A percentile compares a stretch with the other conserved stretches of the same genome.
Conservation (phyloP, 2,113 vertebrate genomes). For the Myrmecobius fasciatus region DNA sequence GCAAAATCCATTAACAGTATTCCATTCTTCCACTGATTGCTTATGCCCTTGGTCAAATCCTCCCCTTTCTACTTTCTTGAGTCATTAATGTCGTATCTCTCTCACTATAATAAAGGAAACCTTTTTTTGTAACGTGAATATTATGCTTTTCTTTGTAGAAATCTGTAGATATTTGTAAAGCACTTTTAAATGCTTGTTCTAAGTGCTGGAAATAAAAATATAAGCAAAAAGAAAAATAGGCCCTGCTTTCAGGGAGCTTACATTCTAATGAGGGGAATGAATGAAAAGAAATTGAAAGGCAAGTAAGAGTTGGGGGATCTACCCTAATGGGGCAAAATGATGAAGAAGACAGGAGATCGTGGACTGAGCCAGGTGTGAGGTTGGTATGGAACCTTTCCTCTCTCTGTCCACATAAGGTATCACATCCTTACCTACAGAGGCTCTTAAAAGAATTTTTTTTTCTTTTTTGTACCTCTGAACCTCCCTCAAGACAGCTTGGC, state of each 20-base stretch:
- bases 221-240: not conserved
- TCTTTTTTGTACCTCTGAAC: no score
- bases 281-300: not conserved
- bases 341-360: not conserved
- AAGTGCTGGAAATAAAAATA: not conserved
- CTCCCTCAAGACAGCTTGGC: no score
- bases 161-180: not conserved
- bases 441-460: no score
- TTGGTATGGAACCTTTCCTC: not conserved
- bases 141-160: not conserved
- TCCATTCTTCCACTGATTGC: conserved; percentile 5
- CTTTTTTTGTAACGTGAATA: not conserved
- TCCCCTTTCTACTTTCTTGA: not conserved
- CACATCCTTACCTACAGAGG: no score
- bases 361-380: not conserved
- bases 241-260: not conserved
- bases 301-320: not conserved
- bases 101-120: not conserved
- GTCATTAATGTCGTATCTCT: not conserved
- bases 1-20: not conserved
- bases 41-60: not conserved
- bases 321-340: not conserved
- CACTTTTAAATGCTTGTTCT: not conserved
- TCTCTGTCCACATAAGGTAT: no score
- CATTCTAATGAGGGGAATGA: not conserved